phyloP scores from a whole-genome alignment of 1,140 invertebrate species.

The Ditylenchus dipsaci region DNA sequence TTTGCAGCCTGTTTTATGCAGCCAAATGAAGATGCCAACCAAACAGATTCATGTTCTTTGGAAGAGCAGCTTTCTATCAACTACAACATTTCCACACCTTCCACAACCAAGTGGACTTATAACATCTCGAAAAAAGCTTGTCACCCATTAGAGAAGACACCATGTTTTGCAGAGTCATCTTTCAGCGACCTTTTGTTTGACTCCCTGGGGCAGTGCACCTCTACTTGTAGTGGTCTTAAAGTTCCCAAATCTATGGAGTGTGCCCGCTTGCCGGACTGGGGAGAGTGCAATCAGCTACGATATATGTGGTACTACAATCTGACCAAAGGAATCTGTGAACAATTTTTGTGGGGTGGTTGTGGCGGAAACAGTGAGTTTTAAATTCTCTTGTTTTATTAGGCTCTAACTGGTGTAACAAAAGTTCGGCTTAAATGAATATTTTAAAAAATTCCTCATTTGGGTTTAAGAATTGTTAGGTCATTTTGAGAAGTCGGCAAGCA shows the following conservation, averaged over 20 bases:
- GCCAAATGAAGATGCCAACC: background rate
- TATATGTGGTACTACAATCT: conserved; percentile 53
- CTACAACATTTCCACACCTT: too few relatives aligned
- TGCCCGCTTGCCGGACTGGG: conserved; percentile 47
- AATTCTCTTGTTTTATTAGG: too few relatives aligned
- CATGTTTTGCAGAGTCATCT: too few relatives aligned
- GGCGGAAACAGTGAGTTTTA: conserved; percentile 32
- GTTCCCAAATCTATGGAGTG: conserved; percentile 20
- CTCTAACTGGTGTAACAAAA: too few relatives aligned
- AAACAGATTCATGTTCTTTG: background rate
- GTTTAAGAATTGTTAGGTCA: too few relatives aligned
- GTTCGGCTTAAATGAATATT: too few relatives aligned
- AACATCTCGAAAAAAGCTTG: too few relatives aligned
- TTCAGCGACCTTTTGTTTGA: background rate
- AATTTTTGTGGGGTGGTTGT: conserved; percentile 53
- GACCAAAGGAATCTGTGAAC: conserved; percentile 46
- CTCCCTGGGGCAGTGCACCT: background rate
- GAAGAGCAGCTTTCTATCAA: too few relatives aligned
- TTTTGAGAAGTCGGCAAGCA: too few relatives aligned
- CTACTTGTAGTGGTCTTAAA: background rate
- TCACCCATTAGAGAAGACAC: too few relatives aligned
- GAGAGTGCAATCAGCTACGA: conserved; percentile 47
- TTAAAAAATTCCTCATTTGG: too few relatives aligned
- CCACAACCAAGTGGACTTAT: too few relatives aligned
- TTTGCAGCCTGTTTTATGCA: background rate